These are phyloP conservation scores for Hemiscyllium ocellatum DNA, from an alignment of 2,113 vertebrate species.

Conservation along the genomic window DNA sequence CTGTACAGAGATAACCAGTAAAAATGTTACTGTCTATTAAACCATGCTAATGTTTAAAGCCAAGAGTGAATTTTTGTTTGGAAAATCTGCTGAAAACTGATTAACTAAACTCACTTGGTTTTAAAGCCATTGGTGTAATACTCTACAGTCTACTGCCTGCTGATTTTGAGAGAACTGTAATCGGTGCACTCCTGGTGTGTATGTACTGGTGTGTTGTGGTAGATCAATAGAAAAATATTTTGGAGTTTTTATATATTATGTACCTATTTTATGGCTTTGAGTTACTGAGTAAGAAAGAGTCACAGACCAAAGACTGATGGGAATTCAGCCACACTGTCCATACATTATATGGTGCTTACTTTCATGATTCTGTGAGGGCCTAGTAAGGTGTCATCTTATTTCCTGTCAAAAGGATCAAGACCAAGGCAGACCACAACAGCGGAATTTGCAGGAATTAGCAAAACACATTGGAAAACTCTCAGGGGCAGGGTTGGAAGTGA, in stretches of 20 bases:
- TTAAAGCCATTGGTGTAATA: neutral
- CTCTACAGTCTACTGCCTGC: slow-evolving; percentile 18
- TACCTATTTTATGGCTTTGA: slow-evolving; percentile 45
- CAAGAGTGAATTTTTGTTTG: neutral
- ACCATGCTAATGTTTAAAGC: neutral
- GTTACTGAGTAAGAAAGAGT: slow-evolving; percentile 42
- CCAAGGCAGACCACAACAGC: too few species aligned
- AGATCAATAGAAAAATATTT: slow-evolving; percentile 42
- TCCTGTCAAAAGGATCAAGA: neutral
- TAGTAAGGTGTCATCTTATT: neutral
- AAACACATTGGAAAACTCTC: slow-evolving; percentile 14
- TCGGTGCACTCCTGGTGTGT: slow-evolving; percentile 15
- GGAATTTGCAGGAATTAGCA: neutral
- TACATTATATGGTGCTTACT: slow-evolving; percentile 1
- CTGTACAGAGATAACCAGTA: neutral
- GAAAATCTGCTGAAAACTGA: neutral
- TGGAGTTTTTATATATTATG: slow-evolving; percentile 34
- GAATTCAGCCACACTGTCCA: slow-evolving; percentile 41
- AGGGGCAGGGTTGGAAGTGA: neutral
- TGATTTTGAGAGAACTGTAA: slow-evolving; percentile 24
- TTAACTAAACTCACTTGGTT: neutral
- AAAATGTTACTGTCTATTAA: neutral
- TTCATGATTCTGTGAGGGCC: neutral
- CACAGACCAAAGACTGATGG: slow-evolving; percentile 53
- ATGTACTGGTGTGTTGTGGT: slow-evolving; percentile 29